Evolutionary conservation across 2,888 invertebrate genomes (phyloP).

Genomic region (Horisme vitalbata): DNA sequence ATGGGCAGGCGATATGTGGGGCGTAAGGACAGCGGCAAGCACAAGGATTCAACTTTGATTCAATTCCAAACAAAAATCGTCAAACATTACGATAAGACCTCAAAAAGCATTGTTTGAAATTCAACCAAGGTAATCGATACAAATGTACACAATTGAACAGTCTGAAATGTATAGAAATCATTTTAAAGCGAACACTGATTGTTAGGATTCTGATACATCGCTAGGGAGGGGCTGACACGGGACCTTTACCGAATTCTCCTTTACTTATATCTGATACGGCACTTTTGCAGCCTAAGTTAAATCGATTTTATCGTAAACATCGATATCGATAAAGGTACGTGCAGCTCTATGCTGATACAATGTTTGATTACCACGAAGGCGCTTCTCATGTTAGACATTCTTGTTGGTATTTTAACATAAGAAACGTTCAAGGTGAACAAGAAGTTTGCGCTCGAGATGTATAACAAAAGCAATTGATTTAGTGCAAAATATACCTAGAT

Average conservation of each 20-base stretch:
- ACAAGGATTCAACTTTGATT: slow-evolving; percentile 44
- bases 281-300: too few relatives aligned
- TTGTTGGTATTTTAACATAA: too few relatives aligned
- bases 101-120: slow-evolving; percentile 29
- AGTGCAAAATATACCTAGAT: too few relatives aligned
- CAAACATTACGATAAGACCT: not conserved
- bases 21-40: slow-evolving; percentile 74
- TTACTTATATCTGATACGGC: too few relatives aligned
- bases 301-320: too few relatives aligned
- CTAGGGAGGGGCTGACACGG: slow-evolving; percentile 11
- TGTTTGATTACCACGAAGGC: not conserved
- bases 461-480: too few relatives aligned
- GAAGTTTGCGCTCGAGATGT: too few relatives aligned
- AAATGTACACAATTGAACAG: slow-evolving; percentile 34
- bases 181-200: slow-evolving; percentile 20
- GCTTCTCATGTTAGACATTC: too few relatives aligned
- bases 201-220: slow-evolving; percentile 22
- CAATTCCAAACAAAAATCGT: slow-evolving; percentile 21
- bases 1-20: slow-evolving; percentile 74
- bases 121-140: slow-evolving; percentile 37
- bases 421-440: too few relatives aligned
- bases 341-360: slow-evolving; percentile 5
- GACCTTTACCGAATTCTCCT: slow-evolving; percentile 8
- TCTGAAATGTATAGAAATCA: slow-evolving; percentile 27
- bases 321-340: slow-evolving; percentile 12